Evolutionary conservation across 2,113 vertebrate genomes (phyloP).

Genomic region (Esox niger): DNA sequence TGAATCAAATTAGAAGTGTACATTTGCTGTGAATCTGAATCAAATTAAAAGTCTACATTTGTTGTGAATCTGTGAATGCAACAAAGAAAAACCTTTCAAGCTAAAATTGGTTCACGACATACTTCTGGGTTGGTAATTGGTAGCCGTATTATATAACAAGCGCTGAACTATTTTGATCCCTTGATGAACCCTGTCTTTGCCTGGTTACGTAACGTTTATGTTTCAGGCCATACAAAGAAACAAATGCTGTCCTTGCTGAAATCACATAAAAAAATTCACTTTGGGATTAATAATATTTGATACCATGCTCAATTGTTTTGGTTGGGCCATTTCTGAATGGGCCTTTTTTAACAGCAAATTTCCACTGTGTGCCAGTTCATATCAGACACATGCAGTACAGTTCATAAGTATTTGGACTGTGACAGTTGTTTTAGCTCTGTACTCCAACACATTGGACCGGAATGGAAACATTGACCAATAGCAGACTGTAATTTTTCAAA

Average conservation of each 20-base stretch:
- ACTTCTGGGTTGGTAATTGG: not conserved
- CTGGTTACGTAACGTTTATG: not conserved
- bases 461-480: too few relatives aligned
- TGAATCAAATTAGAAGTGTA: too few relatives aligned
- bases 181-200: not conserved
- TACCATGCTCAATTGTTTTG: not conserved
- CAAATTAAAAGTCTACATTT: too few relatives aligned
- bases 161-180: not conserved
- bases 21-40: too few relatives aligned
- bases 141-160: not conserved
- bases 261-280: conserved; percentile 6
- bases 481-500: too few relatives aligned
- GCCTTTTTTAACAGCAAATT: not conserved
- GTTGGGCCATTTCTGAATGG: not conserved
- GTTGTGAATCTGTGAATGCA: too few relatives aligned
- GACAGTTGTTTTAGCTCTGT: too few relatives aligned
- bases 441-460: too few relatives aligned
- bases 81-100: not conserved
- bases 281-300: conserved; percentile 3
- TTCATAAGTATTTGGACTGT: too few relatives aligned
- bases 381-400: not conserved
- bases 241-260: conserved; percentile 1
- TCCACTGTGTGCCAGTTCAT: not conserved
- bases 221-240: conserved; percentile 4
- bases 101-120: not conserved